Percentiles rank a stretch among this genome's conserved stretches.
These are phyloP conservation scores for Drosophila macrospina DNA, from an alignment of 2,888 invertebrate species.

Conservation along the genomic window DNA sequence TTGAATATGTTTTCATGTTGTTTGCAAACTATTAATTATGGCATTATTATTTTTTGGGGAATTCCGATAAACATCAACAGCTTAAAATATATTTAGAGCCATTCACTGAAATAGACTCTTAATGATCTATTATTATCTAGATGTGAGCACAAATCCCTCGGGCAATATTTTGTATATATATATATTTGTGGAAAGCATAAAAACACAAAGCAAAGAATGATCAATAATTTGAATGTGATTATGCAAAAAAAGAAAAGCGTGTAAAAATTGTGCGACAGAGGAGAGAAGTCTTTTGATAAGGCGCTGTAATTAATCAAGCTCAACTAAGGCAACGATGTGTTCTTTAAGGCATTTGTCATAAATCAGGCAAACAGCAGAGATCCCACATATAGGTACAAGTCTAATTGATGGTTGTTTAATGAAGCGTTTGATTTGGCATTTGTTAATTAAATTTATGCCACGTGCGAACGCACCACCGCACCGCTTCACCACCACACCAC, in stretches of 20 bases:
- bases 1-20: not conserved
- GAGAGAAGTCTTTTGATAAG: constrained; percentile 19
- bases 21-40: constrained; percentile 8
- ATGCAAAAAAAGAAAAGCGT: constrained; percentile 12
- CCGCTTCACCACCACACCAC: constrained; percentile 20
- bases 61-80: constrained; percentile 11
- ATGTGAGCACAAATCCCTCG: constrained; percentile 22
- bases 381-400: constrained; percentile 9
- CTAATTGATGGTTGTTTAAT: constrained; percentile 61
- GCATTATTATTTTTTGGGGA: constrained; percentile 1
- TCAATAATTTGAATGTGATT: constrained; percentile 17
- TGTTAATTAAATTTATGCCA: constrained; percentile 69
- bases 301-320: constrained; percentile 65
- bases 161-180: constrained; percentile 34
- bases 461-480: constrained; percentile 1
- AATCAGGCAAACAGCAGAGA: constrained; percentile 46
- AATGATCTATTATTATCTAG: constrained; percentile 62
- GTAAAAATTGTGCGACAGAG: not conserved
- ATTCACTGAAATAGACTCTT: constrained; percentile 29
- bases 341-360: constrained; percentile 40
- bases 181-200: constrained; percentile 8
- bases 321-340: constrained; percentile 27
- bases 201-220: constrained; percentile 33
- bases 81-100: constrained; percentile 17
- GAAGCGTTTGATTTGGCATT: constrained; percentile 72